Conservation (phyloP, 2,113 vertebrate species). For the Oreochromis spilurus region DNA sequence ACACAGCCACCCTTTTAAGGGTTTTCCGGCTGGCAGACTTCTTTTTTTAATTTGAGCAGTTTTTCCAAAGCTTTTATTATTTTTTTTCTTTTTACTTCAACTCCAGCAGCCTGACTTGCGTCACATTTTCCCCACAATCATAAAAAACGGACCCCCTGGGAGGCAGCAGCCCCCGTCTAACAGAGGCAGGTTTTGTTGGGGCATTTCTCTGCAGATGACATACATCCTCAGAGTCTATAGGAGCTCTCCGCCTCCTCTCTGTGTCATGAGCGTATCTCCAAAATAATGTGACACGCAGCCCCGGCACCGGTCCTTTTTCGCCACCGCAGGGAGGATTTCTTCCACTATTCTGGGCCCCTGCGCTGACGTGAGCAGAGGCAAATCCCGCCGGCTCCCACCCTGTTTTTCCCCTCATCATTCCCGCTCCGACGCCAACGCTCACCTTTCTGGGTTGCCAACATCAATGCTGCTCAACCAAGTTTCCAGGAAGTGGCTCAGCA, state of each 20-base stretch:
- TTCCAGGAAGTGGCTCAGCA: slow-evolving; percentile 47
- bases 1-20: slow-evolving; percentile 45
- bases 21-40: slow-evolving; percentile 31
- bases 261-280: slow-evolving; percentile 21
- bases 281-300: slow-evolving; percentile 22
- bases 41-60: not conserved
- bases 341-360: slow-evolving; percentile 14
- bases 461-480: slow-evolving; percentile 36
- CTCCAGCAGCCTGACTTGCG: not conserved
- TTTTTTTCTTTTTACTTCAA: not conserved
- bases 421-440: not conserved
- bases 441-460: slow-evolving; percentile 49
- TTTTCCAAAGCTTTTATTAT: slow-evolving; percentile 18
- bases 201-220: slow-evolving; percentile 23
- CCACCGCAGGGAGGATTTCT: slow-evolving; percentile 9
- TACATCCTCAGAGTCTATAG: not conserved
- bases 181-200: slow-evolving; percentile 36
- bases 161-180: not conserved
- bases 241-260: slow-evolving; percentile 12
- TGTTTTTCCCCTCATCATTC: not conserved
- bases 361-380: slow-evolving; percentile 39
- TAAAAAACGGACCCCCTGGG: slow-evolving; percentile 12
- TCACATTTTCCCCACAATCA: slow-evolving; percentile 32
- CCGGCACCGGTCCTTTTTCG: not conserved
- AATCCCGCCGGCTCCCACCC: not conserved